phyloP scores from a whole-genome alignment of 2,113 vertebrate species.

The Syngnathus typhle region DNA sequence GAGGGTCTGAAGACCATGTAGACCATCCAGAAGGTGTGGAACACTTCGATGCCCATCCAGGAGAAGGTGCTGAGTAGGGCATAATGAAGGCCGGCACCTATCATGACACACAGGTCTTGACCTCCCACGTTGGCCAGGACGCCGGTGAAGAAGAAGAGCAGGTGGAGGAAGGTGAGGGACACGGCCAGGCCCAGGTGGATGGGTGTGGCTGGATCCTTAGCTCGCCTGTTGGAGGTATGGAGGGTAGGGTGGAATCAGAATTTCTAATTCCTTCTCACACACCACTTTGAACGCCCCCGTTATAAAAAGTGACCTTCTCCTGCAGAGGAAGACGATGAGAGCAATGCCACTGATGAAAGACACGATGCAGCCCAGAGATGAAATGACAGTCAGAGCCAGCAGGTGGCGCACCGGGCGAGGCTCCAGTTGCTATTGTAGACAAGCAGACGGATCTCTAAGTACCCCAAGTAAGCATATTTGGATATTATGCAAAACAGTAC shows the following conservation, averaged over 20 bases:
- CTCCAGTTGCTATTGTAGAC: slow-evolving; percentile 50
- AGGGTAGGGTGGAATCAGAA: not conserved
- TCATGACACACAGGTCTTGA: slow-evolving; percentile 34
- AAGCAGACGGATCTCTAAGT: not conserved
- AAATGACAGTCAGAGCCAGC: slow-evolving; percentile 61
- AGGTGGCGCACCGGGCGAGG: slow-evolving; percentile 59
- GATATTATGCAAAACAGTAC: not conserved
- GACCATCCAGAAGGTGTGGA: slow-evolving; percentile 72
- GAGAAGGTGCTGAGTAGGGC: slow-evolving; percentile 61
- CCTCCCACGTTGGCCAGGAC: slow-evolving; percentile 57
- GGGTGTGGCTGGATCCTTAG: slow-evolving; percentile 43
- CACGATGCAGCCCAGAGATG: slow-evolving; percentile 57
- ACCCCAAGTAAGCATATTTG: not conserved
- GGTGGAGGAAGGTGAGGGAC: slow-evolving; percentile 55
- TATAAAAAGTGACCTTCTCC: slow-evolving; percentile 46
- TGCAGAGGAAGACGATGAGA: slow-evolving; percentile 59
- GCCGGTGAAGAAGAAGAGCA: slow-evolving; percentile 66
- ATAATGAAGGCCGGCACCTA: slow-evolving; percentile 66
- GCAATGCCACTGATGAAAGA: slow-evolving; percentile 63
- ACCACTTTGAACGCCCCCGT: not conserved
- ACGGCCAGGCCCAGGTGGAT: slow-evolving; percentile 63
- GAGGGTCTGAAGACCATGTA: slow-evolving; percentile 55
- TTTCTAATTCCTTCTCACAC: not conserved
- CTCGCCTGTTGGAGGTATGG: slow-evolving; percentile 11
- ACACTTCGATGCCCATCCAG: slow-evolving; percentile 73